A percentile compares a stretch with the other conserved stretches of the same genome.
These are phyloP conservation scores for Varanus salvator DNA, from an alignment of 2,113 vertebrate genomes.

Conservation along the genomic window DNA sequence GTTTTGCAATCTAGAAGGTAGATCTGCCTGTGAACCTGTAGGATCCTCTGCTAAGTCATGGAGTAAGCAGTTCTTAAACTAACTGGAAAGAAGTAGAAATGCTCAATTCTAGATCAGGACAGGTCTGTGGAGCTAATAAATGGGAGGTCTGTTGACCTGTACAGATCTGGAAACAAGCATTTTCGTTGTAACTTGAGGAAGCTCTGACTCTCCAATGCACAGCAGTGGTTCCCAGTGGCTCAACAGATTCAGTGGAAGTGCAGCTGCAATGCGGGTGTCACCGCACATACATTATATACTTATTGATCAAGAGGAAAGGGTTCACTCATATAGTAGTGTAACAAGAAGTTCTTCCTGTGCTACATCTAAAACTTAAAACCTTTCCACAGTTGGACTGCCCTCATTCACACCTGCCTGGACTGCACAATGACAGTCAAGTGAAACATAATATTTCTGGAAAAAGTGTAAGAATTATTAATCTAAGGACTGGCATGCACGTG, in stretches of 20 bases:
- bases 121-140: too few species aligned
- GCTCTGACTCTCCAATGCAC: too few species aligned
- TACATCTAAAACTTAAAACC: neutral
- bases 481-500: neutral
- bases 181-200: too few species aligned
- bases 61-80: too few species aligned
- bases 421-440: neutral
- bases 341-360: neutral
- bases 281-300: neutral
- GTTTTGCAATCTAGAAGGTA: conserved; percentile 10
- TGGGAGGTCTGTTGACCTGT: too few species aligned
- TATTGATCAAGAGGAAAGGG: neutral
- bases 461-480: neutral
- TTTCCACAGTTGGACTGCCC: neutral
- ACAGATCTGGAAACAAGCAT: too few species aligned
- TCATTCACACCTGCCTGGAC: neutral
- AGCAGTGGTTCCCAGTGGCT: too few species aligned
- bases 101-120: too few species aligned
- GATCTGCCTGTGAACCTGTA: neutral
- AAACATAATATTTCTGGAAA: neutral
- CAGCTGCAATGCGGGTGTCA: too few species aligned
- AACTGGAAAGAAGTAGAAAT: too few species aligned
- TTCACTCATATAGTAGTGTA: neutral
- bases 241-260: too few species aligned
- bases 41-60: too few species aligned